Base-by-base conservation (phyloP, 1,140 invertebrate species). In the Agrypnia vestita region DNA sequence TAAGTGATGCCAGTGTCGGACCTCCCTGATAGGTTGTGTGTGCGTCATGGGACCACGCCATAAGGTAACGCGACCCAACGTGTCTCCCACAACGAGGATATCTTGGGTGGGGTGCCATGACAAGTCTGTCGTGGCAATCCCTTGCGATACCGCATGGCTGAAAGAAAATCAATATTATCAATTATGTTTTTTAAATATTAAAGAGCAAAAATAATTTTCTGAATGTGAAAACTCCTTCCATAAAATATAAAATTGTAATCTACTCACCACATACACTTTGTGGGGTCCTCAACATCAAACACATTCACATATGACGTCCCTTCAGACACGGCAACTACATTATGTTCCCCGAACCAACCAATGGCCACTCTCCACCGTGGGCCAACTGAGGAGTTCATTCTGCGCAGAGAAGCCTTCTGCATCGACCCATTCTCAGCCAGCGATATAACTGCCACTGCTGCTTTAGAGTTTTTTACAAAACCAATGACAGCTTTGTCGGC, bases 1-100 rank as follows among this genome's bases (percentile, higher is more conserved):
- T 46, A 90, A 82, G 75, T 84, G 86, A 84, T 90, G 89, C 89
- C 89, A 90, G 82, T 90, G 89, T n/a, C 88, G 53, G 4, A 86
- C 84, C 83, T 90, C 89, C 62, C 84, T 86, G 43, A 85, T 84
- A 13, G 86, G 49, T 59, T 79, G 81, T 43, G 64, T 85, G 11
- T 83, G 76, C 44, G 86, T 83, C 81, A 83, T 87, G 10, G 88
- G 84, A 72, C 87, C 85, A 10, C 87, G 85, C 84, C 85, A 85
- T 19, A 87, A 81, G 11, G 84, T 86, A 6, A 85, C 84, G 59
- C 88, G 83, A 0, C 89, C 89, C 25, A 89, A 76, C 13, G 87
- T 84, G 74, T 90, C 89, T 13, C 85, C 85, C 15, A 83, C 75
- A 9, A 80, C 82, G 76, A 83, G 76, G 12, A 83, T 49, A 9